Percentiles rank a stretch among this genome's conserved stretches.
These are phyloP conservation scores for Leptodactylus fuscus DNA, from an alignment of 2,113 vertebrate species.

Conservation along the genomic window DNA sequence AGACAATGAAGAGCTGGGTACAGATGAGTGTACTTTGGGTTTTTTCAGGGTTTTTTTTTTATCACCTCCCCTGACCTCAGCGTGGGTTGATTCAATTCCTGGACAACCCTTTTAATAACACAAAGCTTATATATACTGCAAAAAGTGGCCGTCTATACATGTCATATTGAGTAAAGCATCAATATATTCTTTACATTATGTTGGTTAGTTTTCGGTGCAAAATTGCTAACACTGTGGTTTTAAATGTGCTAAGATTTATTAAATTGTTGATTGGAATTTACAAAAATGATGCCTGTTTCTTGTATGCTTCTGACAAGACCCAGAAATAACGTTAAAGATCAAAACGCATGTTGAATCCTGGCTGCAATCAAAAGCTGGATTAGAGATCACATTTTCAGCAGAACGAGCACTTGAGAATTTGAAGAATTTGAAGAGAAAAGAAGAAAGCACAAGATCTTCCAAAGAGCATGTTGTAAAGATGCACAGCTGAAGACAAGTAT, in stretches of 20 bases:
- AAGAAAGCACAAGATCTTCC: neutral
- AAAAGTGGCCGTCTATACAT: too few relatives aligned
- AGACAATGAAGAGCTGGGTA: too few relatives aligned
- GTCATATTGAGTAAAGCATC: too few relatives aligned
- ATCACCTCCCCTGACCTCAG: too few relatives aligned
- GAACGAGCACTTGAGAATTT: constrained; percentile 61
- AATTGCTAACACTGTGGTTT: neutral
- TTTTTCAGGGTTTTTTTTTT: too few relatives aligned
- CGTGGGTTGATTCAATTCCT: too few relatives aligned
- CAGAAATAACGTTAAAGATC: constrained; percentile 11
- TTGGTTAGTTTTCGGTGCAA: too few relatives aligned
- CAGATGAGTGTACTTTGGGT: too few relatives aligned
- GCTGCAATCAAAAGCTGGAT: constrained; percentile 54
- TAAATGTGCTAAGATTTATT: neutral
- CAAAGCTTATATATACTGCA: too few relatives aligned
- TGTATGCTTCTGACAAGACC: constrained; percentile 29
- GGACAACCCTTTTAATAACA: too few relatives aligned
- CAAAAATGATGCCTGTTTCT: neutral
- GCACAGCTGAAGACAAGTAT: neutral
- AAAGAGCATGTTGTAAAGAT: neutral
- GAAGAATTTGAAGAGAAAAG: neutral
- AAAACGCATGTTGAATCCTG: constrained; percentile 58
- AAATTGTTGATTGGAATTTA: neutral
- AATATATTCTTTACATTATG: too few relatives aligned
- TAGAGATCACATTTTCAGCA: constrained; percentile 58